A percentile compares a stretch with the other conserved stretches of the same genome.
phyloP scores from a whole-genome alignment of 2,113 vertebrate genomes.

The Engystomops pustulosus region DNA sequence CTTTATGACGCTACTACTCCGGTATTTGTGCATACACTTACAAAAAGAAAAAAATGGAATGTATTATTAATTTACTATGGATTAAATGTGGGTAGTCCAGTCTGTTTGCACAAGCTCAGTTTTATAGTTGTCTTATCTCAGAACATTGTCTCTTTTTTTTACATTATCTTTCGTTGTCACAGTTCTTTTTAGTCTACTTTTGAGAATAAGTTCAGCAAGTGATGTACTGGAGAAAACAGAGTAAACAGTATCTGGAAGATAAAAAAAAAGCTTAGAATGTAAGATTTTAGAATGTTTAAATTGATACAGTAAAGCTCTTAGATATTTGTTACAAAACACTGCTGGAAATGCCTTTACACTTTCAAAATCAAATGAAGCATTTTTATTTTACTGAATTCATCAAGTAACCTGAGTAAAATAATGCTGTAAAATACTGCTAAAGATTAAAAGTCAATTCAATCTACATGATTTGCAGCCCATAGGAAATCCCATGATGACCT shows the following conservation, averaged over 20 bases:
- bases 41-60: background rate
- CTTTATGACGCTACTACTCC: background rate
- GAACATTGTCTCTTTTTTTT: background rate
- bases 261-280: slow-evolving; percentile 4
- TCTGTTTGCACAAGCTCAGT: background rate
- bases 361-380: background rate
- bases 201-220: background rate
- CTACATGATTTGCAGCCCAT: background rate
- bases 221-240: background rate
- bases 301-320: background rate
- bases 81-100: background rate
- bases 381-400: background rate
- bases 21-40: background rate
- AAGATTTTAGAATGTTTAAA: background rate
- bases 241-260: background rate
- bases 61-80: slow-evolving; percentile 9
- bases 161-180: slow-evolving; percentile 15
- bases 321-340: background rate
- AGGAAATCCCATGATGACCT: background rate
- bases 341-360: background rate
- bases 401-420: background rate
- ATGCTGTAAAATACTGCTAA: background rate
- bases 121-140: background rate
- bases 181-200: background rate
- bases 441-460: background rate